Conservation (phyloP, 1,140 invertebrate species). For the Prorops nasuta region DNA sequence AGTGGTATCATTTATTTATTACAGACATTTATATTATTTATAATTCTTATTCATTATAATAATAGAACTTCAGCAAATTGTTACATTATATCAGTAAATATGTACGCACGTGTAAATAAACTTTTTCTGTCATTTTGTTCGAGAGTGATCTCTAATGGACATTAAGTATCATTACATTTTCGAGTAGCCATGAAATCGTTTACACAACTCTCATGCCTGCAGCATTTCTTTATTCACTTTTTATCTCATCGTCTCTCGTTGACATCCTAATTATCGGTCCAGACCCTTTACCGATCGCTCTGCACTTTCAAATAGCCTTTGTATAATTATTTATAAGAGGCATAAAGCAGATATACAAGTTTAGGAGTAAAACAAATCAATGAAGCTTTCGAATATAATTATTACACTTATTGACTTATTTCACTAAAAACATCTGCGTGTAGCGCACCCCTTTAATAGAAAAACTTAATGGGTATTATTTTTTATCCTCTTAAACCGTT, state of each 20-base stretch:
- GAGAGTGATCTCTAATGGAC: constrained; percentile 40
- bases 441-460: too few relatives aligned
- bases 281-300: constrained; percentile 26
- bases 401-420: too few relatives aligned
- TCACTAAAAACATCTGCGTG: too few relatives aligned
- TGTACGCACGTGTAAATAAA: constrained; percentile 37
- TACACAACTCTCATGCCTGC: constrained; percentile 43
- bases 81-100: constrained; percentile 35
- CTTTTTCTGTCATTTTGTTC: constrained; percentile 30
- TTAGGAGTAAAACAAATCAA: too few relatives aligned
- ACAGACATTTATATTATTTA: constrained; percentile 54
- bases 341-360: too few relatives aligned
- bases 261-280: constrained; percentile 16
- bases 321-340: constrained; percentile 19
- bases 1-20: constrained; percentile 55
- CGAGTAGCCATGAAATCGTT: constrained; percentile 36
- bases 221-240: constrained; percentile 29
- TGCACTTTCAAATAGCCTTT: constrained; percentile 17
- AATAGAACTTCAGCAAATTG: constrained; percentile 50
- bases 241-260: constrained; percentile 11
- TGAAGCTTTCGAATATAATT: too few relatives aligned
- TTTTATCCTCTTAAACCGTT: too few relatives aligned
- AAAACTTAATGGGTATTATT: too few relatives aligned
- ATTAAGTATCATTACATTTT: constrained; percentile 31
- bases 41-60: constrained; percentile 52